A percentile compares a stretch with the other conserved stretches of the same genome.
Conservation (phyloP, 2,113 vertebrate species). For the Lycaon pictus region DNA sequence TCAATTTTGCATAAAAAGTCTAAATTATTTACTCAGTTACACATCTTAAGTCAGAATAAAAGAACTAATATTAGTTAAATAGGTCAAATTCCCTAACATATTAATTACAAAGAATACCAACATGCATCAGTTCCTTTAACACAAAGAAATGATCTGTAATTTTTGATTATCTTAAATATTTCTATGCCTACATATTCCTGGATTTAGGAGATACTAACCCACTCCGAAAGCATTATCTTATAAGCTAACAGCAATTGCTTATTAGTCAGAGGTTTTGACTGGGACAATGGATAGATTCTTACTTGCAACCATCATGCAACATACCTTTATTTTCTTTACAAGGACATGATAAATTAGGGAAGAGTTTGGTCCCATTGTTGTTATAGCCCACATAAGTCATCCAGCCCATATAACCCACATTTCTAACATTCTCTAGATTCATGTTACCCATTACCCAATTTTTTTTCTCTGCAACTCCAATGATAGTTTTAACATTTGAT, state of each 20-base stretch:
- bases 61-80: neutral
- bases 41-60: slow-evolving; percentile 24
- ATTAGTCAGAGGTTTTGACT: neutral
- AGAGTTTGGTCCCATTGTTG: neutral
- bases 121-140: neutral
- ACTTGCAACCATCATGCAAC: neutral
- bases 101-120: neutral
- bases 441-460: neutral
- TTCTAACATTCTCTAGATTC: neutral
- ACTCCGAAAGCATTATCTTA: neutral
- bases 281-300: neutral
- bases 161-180: neutral
- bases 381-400: neutral
- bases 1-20: slow-evolving; percentile 15
- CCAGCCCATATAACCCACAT: neutral
- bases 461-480: neutral
- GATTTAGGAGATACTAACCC: neutral
- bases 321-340: neutral
- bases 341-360: neutral
- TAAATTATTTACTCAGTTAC: neutral
- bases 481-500: neutral
- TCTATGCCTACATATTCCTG: neutral
- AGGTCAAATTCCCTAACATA: neutral
- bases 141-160: neutral
- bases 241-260: neutral